These are phyloP conservation scores for Papilio xuthus DNA, from an alignment of 1,140 invertebrate genomes.

Conservation along the genomic window DNA sequence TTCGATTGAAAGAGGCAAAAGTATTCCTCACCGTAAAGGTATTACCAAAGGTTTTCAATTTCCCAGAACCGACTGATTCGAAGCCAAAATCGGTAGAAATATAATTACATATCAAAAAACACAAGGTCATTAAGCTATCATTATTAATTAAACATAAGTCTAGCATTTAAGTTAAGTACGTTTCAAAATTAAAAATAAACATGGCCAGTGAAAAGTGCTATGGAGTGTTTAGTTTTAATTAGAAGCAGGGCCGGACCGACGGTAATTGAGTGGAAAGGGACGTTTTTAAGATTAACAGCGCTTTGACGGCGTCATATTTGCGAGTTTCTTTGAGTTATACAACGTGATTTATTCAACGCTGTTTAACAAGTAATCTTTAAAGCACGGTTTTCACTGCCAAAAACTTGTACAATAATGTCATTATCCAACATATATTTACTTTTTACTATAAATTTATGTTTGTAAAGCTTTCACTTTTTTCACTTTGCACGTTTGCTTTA, in stretches of 20 bases:
- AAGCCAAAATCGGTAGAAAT: neutral
- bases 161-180: slow-evolving; percentile 24
- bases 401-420: neutral
- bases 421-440: too few relatives aligned
- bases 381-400: neutral
- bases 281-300: slow-evolving; percentile 10
- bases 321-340: slow-evolving; percentile 13
- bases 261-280: slow-evolving; percentile 32
- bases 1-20: neutral
- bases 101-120: neutral
- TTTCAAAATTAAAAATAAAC: slow-evolving; percentile 26
- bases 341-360: slow-evolving; percentile 10
- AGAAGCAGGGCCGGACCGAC: slow-evolving; percentile 10
- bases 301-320: slow-evolving; percentile 3
- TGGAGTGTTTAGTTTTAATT: slow-evolving; percentile 45
- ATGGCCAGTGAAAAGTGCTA: slow-evolving; percentile 36
- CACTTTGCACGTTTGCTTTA: too few relatives aligned
- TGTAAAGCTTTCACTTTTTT: too few relatives aligned
- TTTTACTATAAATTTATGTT: too few relatives aligned
- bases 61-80: neutral
- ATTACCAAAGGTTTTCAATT: neutral
- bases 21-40: neutral
- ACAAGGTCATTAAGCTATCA: neutral
- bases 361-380: neutral
- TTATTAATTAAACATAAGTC: neutral